phyloP scores from a whole-genome alignment of 2,888 invertebrate species.

The Glaucopsyche alexis region DNA sequence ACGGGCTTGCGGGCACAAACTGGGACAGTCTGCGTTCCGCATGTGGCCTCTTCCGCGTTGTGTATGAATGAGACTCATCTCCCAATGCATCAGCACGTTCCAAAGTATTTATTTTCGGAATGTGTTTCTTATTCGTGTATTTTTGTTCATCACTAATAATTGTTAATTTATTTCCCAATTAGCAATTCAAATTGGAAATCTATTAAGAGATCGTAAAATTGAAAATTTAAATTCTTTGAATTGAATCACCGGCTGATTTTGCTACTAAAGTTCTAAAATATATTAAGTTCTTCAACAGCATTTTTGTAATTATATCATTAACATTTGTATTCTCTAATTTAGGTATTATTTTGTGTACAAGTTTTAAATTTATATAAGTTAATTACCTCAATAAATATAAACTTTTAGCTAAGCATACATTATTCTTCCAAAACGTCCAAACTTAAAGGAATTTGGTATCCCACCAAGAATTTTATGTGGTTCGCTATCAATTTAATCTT shows the following conservation, averaged over 20 bases:
- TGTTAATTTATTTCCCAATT: background rate
- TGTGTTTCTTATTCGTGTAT: background rate
- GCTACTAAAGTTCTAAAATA: background rate
- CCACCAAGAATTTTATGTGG: background rate
- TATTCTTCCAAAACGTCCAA: background rate
- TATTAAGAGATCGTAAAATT: background rate
- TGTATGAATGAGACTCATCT: conserved; percentile 32
- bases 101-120: conserved; percentile 12
- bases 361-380: conserved; percentile 1
- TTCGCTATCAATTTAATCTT: conserved; percentile 5
- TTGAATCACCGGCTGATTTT: background rate
- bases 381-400: background rate
- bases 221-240: background rate
- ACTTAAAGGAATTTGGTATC: background rate
- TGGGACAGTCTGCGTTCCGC: conserved; percentile 59
- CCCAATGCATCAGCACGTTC: conserved; percentile 13
- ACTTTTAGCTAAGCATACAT: background rate
- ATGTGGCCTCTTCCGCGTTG: conserved; percentile 55
- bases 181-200: background rate
- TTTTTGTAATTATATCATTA: background rate
- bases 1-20: conserved; percentile 63
- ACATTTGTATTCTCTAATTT: background rate
- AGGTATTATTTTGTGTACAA: background rate
- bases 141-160: background rate
- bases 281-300: background rate